A percentile compares a stretch with the other conserved stretches of the same genome.
Conservation (phyloP, 2,888 invertebrate species). For the Atrina japonica region DNA sequence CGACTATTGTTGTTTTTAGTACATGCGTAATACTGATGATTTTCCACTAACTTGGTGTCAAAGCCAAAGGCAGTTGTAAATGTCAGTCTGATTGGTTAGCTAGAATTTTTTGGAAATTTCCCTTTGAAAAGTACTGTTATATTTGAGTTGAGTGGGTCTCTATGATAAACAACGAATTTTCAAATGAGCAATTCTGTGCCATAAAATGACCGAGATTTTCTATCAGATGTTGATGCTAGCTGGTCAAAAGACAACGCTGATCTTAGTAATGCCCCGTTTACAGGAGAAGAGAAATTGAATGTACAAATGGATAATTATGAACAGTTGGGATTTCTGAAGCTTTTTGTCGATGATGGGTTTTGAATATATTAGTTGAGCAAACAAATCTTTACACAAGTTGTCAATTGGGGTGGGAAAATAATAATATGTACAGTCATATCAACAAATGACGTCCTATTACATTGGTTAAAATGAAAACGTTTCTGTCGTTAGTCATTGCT, state of each 20-base stretch:
- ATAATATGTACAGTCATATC: background rate
- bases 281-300: conserved; percentile 15
- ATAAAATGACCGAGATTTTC: no score
- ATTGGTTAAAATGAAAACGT: conserved; percentile 17
- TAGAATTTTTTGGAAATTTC: no score
- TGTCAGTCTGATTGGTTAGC: no score
- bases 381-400: conserved; percentile 24
- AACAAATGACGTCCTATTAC: conserved; percentile 13
- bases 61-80: no score
- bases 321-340: conserved; percentile 31
- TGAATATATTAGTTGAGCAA: conserved; percentile 1
- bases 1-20: conserved; percentile 13
- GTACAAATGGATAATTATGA: conserved; percentile 7
- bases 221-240: no score
- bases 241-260: conserved; percentile 20
- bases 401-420: background rate
- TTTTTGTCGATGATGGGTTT: conserved; percentile 35
- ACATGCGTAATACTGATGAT: no score
- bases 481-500: conserved; percentile 22
- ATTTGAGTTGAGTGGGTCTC: no score
- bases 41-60: background rate
- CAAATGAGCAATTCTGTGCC: no score
- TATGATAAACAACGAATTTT: no score
- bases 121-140: no score
- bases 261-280: conserved; percentile 16